phyloP scores from a whole-genome alignment of 2,888 invertebrate genomes.

The Sinopyrophorus schimmeli region DNA sequence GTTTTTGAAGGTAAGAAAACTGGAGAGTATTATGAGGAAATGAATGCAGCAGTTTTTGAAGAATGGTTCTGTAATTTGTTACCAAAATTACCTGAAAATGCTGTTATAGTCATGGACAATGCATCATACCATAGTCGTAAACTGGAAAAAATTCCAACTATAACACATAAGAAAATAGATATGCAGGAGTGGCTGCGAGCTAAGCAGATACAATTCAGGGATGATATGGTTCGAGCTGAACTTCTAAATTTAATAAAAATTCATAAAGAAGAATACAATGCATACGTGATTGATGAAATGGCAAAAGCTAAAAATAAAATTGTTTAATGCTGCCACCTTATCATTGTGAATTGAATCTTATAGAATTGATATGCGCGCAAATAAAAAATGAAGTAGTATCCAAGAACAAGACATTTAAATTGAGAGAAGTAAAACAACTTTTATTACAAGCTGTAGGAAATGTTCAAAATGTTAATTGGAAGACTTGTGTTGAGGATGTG shows the following conservation, averaged over 20 bases:
- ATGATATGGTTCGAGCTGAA: constrained; percentile 32
- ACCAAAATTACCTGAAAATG: constrained; percentile 9
- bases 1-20: constrained; percentile 29
- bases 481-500: constrained; percentile 5
- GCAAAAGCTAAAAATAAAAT: constrained; percentile 42
- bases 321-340: constrained; percentile 44
- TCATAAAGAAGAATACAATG: not conserved
- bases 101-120: constrained; percentile 29
- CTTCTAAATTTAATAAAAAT: constrained; percentile 25
- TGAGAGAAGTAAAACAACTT: constrained; percentile 33
- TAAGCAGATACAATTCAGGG: constrained; percentile 29
- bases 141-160: constrained; percentile 20
- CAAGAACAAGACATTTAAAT: constrained; percentile 33
- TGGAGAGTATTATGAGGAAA: constrained; percentile 31
- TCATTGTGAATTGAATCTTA: constrained; percentile 45
- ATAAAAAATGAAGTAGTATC: constrained; percentile 30
- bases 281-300: constrained; percentile 42
- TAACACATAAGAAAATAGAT: constrained; percentile 15
- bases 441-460: constrained; percentile 12
- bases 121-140: constrained; percentile 23
- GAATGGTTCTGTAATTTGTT: constrained; percentile 23
- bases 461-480: not conserved
- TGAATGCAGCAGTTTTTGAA: constrained; percentile 27
- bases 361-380: constrained; percentile 41
- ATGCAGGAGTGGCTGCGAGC: constrained; percentile 31